Evolutionary conservation across 2,113 vertebrate species (phyloP).

Genomic region (Antidorcas marsupialis): DNA sequence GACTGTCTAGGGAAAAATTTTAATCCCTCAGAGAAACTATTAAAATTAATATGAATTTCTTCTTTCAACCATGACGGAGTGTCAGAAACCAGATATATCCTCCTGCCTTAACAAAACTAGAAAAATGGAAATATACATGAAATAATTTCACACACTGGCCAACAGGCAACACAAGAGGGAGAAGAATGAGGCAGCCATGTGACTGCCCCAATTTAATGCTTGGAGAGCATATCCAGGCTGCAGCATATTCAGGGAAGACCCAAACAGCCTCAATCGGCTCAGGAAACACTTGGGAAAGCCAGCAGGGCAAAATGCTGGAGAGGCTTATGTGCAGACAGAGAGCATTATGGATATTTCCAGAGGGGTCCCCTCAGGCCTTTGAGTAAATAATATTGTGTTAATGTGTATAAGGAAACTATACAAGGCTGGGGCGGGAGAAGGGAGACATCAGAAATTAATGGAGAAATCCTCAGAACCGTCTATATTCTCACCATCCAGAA

Average conservation of each 20-base stretch:
- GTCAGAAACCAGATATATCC: not conserved
- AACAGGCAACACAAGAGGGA: not conserved
- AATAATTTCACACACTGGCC: not conserved
- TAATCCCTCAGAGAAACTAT: slow-evolving; percentile 3
- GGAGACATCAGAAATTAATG: not conserved
- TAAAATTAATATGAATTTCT: not conserved
- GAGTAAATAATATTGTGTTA: not conserved
- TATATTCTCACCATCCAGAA: not conserved
- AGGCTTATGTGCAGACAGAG: not conserved
- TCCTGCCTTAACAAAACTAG: not conserved
- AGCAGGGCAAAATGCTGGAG: not conserved
- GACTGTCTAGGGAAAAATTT: not conserved
- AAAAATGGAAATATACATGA: not conserved
- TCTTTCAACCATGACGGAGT: not conserved
- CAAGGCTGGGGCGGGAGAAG: not conserved
- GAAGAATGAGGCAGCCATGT: not conserved
- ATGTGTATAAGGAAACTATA: not conserved
- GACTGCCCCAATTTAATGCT: not conserved
- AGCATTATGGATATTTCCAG: not conserved
- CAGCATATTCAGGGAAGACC: not conserved
- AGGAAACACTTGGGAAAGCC: not conserved
- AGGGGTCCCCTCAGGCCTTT: not conserved
- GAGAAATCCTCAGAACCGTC: not conserved
- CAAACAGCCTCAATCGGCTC: not conserved
- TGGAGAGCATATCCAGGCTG: not conserved